Base-by-base conservation (phyloP, 2,113 vertebrate genomes). In the Zosterops pallidus region DNA sequence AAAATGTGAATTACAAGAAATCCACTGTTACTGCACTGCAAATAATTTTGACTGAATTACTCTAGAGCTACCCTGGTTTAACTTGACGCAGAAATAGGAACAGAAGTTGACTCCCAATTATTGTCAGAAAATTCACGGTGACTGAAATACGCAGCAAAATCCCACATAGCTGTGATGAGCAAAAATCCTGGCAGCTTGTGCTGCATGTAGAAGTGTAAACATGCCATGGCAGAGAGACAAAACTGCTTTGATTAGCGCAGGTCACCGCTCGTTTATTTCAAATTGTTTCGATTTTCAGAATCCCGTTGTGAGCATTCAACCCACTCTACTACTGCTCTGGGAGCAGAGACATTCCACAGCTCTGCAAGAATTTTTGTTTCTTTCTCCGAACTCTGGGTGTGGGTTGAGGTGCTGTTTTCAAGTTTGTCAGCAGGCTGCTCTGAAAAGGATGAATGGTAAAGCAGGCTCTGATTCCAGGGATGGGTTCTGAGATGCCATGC, bases 71-170 rank as follows among this genome's bases (percentile, higher is more conserved):
- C 33, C 11, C 25, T 14, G 12, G 7, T 60, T 87, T 84, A 70
- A 62, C 82, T 50, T 55, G 44, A 85, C 52, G 62, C 44, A 87
- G 47, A 63, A 75, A 83, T 9, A 4, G 47, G 35, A 92, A 78
- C 41, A 95, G 69, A 91, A 91, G 39, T 22, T 87, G 65, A 35
- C 70, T 88, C 78, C 75, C 65, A 84, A 24, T 84, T 94, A 77
- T 56, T 86, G 70, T 55, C 56, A 81, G 33, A 68, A 94, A 71
- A 84, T 16, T 70, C n/a, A 39, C 11, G 17, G 59, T 60, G 70
- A 74, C 2, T 44, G 81, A 87, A 84, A 67, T 79, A 81, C 2
- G 2, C 33, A 68, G 49, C 81, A 89, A 91, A 82, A 64, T 83
- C 70, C 44, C 83, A 71, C n/a, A 3, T 33, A 86, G 55, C 12